phyloP scores from a whole-genome alignment of 2,888 invertebrate species.

The Calliopum simillimum region DNA sequence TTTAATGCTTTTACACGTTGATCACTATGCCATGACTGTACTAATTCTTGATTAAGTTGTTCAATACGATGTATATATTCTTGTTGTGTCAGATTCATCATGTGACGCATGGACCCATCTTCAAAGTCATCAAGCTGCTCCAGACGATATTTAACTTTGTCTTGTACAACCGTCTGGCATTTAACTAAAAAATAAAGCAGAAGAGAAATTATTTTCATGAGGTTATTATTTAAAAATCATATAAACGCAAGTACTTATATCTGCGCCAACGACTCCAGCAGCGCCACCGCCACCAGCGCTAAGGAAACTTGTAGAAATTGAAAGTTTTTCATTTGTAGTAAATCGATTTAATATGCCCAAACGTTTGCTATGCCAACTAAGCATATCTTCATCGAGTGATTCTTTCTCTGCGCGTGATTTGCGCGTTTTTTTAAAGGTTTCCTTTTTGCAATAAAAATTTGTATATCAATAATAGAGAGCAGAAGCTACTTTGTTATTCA shows the following conservation, averaged over 20 bases:
- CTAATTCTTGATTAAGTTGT: slow-evolving; percentile 90
- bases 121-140: slow-evolving; percentile 97
- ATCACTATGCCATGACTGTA: slow-evolving; percentile 93
- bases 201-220: slow-evolving; percentile 31
- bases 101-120: slow-evolving; percentile 86
- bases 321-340: slow-evolving; percentile 93
- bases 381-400: slow-evolving; percentile 65
- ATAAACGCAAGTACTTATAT: slow-evolving; percentile 73
- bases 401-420: slow-evolving; percentile 51
- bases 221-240: not conserved
- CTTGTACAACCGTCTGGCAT: slow-evolving; percentile 80
- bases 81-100: slow-evolving; percentile 90
- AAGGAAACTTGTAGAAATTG: slow-evolving; percentile 89
- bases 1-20: slow-evolving; percentile 95
- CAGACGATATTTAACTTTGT: slow-evolving; percentile 89
- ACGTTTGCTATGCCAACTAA: slow-evolving; percentile 83
- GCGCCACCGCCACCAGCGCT: slow-evolving; percentile 73
- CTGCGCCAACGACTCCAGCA: slow-evolving; percentile 60
- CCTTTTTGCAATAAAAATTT: slow-evolving; percentile 39
- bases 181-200: slow-evolving; percentile 77
- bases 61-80: slow-evolving; percentile 91
- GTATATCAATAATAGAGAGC: too few relatives aligned
- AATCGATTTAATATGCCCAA: slow-evolving; percentile 86
- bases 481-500: not conserved
- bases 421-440: slow-evolving; percentile 56